Base-by-base conservation (phyloP, 2,888 invertebrate genomes). In the Hoplodrina blanda region DNA sequence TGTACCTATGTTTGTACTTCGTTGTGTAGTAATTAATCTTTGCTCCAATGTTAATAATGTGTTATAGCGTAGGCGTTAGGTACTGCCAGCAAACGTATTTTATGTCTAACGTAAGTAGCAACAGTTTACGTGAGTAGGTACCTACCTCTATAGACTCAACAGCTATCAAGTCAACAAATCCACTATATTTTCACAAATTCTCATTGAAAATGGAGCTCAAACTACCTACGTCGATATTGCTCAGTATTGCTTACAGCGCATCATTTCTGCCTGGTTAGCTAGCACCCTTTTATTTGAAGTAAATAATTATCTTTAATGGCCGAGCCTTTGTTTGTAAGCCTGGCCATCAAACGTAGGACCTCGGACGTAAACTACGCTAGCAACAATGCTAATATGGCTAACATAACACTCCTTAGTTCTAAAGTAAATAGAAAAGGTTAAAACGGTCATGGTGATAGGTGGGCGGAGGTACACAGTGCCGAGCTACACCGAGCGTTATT, bases 391-490 rank as follows among this genome's bases (percentile, higher is more conserved):
- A 55, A 70, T 65, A 77, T 37, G 69, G 68, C 62, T 46, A 69
- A 60, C 52, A 63, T 69, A 70, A 69, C 50, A 73, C 46, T 67
- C 61, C 66, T 62, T 69, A 69, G 33, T 73, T 73, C 50, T 68
- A 66, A 69, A 81, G 60, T 81, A 81, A 76, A 81, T 85, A 83
- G 76, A 76, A 81, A 81, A 78, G 73, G 85, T 78, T 76, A 83
- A 83, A 70, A 56, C 75, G 81, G 74, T 76, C 83, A 80, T 61
- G 66, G 84, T 46, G 80, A 63, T 67, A 69, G 61, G 75, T 82
- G 75, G 68, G 72, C 61, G 67, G 10, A 25, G 37, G 33, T 57
- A 46, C 52, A 62, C 62, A 52, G 33, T 55, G 37, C 54, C 44
- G 33, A 33, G 11, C 33, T 49, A 64, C 46, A 49, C 19, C 65